These are phyloP conservation scores for Larimichthys polyactis DNA, from an alignment of 2,113 vertebrate genomes.

Conservation along the genomic window DNA sequence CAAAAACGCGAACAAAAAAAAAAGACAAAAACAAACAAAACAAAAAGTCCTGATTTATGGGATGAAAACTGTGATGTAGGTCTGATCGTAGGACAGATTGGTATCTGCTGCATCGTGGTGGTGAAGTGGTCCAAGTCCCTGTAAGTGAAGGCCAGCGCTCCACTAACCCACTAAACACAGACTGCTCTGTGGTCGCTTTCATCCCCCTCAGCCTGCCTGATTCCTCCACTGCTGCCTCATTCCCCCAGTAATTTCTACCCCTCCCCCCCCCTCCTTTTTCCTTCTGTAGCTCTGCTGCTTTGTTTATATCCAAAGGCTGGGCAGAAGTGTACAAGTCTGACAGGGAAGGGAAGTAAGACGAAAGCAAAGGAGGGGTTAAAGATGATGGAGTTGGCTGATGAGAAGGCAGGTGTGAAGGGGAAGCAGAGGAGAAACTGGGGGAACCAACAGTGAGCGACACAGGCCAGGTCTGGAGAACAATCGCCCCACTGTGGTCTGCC, in stretches of 20 bases:
- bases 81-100: conserved; percentile 34
- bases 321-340: conserved; percentile 7
- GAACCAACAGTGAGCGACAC: background rate
- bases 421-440: conserved; percentile 11
- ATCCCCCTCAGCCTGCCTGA: conserved; percentile 58
- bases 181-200: conserved; percentile 75
- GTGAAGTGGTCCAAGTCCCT: conserved; percentile 49
- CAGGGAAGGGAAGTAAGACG: background rate
- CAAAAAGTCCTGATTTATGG: background rate
- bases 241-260: conserved; percentile 38
- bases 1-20: background rate
- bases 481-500: conserved; percentile 34
- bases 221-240: conserved; percentile 23
- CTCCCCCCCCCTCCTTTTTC: background rate
- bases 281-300: conserved; percentile 27
- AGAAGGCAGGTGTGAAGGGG: conserved; percentile 33
- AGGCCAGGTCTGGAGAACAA: conserved; percentile 48
- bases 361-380: background rate
- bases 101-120: conserved; percentile 51
- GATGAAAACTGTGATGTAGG: conserved; percentile 28
- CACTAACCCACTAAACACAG: conserved; percentile 81
- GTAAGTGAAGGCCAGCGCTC: conserved; percentile 63
- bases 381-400: background rate
- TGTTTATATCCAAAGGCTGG: conserved; percentile 49
- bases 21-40: background rate